These are phyloP conservation scores for Naja naja DNA, from an alignment of 2,113 vertebrate species.

Conservation along the genomic window DNA sequence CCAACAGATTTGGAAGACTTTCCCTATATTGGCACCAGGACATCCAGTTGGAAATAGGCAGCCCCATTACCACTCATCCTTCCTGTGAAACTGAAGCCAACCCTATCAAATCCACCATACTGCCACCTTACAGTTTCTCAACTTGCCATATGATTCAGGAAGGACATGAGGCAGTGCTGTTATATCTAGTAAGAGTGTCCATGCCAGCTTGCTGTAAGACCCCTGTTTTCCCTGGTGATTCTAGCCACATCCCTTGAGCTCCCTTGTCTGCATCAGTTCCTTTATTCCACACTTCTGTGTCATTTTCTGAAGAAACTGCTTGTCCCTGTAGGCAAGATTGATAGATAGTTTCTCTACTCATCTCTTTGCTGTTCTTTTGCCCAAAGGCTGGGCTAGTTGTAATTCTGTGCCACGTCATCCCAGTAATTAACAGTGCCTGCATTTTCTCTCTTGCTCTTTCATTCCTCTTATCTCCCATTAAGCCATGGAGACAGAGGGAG, in stretches of 20 bases:
- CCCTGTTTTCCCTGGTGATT: not conserved
- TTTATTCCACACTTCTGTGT: not conserved
- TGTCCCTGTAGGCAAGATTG: not conserved
- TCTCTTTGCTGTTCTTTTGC: not conserved
- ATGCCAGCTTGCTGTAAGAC: not conserved
- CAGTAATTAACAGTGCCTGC: not conserved
- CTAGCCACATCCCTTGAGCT: not conserved
- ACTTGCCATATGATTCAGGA: not conserved
- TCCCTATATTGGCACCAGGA: not conserved
- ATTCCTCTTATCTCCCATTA: not conserved
- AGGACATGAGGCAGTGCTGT: not conserved
- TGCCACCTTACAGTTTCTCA: not conserved
- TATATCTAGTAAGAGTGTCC: not conserved
- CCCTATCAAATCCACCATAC: not conserved
- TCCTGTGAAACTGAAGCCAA: not conserved
- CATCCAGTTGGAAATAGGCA: not conserved
- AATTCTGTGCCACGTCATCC: not conserved
- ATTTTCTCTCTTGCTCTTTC: conserved; percentile 1
- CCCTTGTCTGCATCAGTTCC: not conserved
- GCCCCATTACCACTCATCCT: not conserved
- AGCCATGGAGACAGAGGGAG: not conserved
- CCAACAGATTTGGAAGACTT: not conserved
- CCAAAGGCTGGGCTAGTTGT: not conserved
- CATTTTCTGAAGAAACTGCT: not conserved
- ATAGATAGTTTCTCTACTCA: not conserved